Percentiles rank a stretch among this genome's conserved stretches.
phyloP scores from a whole-genome alignment of 2,797 vertebrate genomes.

The Esox masquinongy region DNA sequence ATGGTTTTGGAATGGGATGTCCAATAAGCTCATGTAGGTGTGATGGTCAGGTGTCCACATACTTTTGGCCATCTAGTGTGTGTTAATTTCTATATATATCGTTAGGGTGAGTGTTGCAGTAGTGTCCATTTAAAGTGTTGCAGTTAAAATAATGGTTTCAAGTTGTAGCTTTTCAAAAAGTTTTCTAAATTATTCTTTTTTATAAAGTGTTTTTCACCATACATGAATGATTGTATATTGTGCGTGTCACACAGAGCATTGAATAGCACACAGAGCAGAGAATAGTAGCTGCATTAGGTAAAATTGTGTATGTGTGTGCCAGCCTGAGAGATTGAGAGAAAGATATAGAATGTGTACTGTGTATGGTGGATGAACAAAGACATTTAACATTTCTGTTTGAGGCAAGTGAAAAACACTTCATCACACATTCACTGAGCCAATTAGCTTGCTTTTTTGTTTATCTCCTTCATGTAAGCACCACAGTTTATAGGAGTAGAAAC shows the following conservation, averaged over 20 bases:
- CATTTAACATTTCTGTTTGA: constrained; percentile 36
- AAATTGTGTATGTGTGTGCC: constrained; percentile 8
- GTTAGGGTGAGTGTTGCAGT: no score
- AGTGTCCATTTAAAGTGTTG: no score
- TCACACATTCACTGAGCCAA: constrained; percentile 72
- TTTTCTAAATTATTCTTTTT: no score
- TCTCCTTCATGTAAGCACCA: constrained; percentile 63
- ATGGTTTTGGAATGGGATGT: no score
- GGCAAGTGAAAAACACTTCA: constrained; percentile 56
- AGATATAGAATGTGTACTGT: constrained; percentile 14
- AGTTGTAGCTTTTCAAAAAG: no score
- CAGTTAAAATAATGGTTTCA: no score
- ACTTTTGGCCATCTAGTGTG: no score
- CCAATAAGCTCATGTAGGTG: no score
- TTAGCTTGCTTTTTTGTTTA: constrained; percentile 62
- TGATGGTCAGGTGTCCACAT: no score
- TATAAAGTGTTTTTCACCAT: neutral
- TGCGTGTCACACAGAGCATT: neutral
- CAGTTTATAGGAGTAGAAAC: constrained; percentile 56
- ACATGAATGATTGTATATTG: constrained; percentile 17
- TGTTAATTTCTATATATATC: no score
- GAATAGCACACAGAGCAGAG: neutral
- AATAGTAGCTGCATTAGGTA: neutral
- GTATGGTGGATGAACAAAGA: constrained; percentile 45
- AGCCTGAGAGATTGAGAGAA: constrained; percentile 25